phyloP scores from a whole-genome alignment of 2,797 vertebrate genomes.

The Cebuella pygmaea region DNA sequence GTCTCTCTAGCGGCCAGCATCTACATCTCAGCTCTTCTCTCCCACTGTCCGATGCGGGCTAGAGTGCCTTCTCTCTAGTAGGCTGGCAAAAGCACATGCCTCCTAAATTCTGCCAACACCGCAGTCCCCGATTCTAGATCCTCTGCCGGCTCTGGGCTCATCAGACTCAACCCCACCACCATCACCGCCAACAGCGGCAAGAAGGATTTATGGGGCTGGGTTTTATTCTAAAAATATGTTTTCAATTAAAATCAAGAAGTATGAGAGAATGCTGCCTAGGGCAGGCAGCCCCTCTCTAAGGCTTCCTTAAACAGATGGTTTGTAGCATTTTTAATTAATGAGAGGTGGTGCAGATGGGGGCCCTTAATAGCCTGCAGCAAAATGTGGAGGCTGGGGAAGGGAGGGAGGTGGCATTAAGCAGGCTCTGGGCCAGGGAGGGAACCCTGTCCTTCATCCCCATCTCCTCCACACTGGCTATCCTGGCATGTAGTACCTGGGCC shows the following conservation, averaged over 20 bases:
- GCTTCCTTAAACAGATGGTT: slow-evolving; percentile 76
- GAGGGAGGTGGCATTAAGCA: too few relatives aligned
- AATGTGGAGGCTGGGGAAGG: not conserved
- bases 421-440: not conserved
- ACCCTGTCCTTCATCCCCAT: not conserved
- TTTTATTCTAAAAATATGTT: slow-evolving; percentile 68
- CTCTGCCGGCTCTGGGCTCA: not conserved
- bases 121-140: not conserved
- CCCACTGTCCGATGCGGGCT: not conserved
- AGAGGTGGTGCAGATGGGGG: slow-evolving; percentile 62
- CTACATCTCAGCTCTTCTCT: too few relatives aligned
- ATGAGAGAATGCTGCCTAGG: slow-evolving; percentile 28
- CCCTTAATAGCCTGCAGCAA: slow-evolving; percentile 73
- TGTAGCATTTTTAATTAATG: slow-evolving; percentile 77
- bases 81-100: not conserved
- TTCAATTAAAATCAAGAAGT: slow-evolving; percentile 63
- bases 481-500: not conserved
- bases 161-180: not conserved
- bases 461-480: not conserved
- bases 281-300: slow-evolving; percentile 56
- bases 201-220: not conserved
- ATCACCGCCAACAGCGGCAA: not conserved
- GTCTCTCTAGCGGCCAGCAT: not conserved
- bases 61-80: not conserved
- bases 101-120: not conserved